Percentiles rank a stretch among this genome's conserved stretches.
Evolutionary conservation across 2,113 vertebrate genomes (phyloP).

Genomic region (Sialia sialis): DNA sequence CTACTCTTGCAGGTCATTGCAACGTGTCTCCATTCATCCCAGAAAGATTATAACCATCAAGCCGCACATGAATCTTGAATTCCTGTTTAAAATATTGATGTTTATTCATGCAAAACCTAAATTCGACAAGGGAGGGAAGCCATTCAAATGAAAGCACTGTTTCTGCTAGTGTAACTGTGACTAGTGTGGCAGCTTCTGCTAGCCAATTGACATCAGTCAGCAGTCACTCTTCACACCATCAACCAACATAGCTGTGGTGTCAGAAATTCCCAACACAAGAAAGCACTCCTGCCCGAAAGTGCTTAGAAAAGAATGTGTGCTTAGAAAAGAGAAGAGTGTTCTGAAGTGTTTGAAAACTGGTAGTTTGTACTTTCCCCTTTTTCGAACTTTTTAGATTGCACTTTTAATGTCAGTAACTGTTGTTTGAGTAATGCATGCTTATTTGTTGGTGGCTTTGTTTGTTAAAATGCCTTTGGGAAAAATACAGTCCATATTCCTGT

Average conservation of each 20-base stretch:
- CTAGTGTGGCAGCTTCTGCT: conserved; percentile 11
- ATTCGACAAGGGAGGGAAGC: background rate
- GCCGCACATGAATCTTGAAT: background rate
- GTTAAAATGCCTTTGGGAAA: background rate
- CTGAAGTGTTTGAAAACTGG: background rate
- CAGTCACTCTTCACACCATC: background rate
- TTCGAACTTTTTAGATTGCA: background rate
- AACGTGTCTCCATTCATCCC: background rate
- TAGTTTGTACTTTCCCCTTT: background rate
- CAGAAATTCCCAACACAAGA: background rate
- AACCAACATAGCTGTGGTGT: background rate
- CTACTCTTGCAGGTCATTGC: background rate
- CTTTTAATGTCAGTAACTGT: background rate
- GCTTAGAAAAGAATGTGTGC: background rate
- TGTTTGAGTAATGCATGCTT: background rate
- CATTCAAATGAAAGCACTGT: background rate
- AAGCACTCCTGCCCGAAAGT: background rate
- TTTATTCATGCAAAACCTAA: background rate
- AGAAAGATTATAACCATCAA: background rate
- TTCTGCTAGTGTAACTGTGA: background rate
- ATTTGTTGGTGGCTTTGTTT: background rate
- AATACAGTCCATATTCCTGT: background rate
- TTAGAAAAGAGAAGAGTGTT: background rate
- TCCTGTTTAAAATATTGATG: background rate
- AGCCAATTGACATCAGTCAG: conserved; percentile 18